Conservation (phyloP, 2,113 vertebrate species). For the Aythya baeri region DNA sequence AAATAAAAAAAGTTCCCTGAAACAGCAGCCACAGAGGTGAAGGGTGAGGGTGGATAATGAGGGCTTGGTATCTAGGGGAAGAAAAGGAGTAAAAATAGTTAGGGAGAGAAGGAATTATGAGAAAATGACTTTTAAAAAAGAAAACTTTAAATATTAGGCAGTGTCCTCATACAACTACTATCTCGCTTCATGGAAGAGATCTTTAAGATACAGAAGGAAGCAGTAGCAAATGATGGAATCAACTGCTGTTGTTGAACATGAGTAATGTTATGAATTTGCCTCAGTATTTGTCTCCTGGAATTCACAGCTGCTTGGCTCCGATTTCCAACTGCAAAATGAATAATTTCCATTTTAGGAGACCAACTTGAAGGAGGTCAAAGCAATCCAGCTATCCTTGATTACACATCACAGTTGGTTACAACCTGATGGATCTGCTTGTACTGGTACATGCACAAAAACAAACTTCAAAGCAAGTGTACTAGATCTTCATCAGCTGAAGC, state of each 20-base stretch:
- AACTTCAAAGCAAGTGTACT: not conserved
- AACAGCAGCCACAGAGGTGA: not conserved
- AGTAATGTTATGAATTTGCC: constrained; percentile 6
- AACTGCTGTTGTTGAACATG: not conserved
- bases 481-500: not conserved
- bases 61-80: not conserved
- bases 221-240: not conserved
- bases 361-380: constrained; percentile 1
- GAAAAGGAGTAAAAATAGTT: not conserved
- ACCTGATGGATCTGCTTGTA: not conserved
- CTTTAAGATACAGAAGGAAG: not conserved
- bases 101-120: not conserved
- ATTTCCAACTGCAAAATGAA: constrained; percentile 44
- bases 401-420: not conserved
- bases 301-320: constrained; percentile 54
- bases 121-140: not conserved
- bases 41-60: fast-evolving
- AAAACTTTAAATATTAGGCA: not conserved
- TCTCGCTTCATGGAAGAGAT: not conserved
- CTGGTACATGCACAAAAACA: not conserved
- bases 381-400: not conserved
- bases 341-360: constrained; percentile 59
- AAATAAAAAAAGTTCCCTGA: not conserved
- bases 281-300: constrained; percentile 26
- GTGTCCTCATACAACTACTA: not conserved